phyloP scores from a whole-genome alignment of 1,140 invertebrate species.

The Zaprionus ghesquierei region DNA sequence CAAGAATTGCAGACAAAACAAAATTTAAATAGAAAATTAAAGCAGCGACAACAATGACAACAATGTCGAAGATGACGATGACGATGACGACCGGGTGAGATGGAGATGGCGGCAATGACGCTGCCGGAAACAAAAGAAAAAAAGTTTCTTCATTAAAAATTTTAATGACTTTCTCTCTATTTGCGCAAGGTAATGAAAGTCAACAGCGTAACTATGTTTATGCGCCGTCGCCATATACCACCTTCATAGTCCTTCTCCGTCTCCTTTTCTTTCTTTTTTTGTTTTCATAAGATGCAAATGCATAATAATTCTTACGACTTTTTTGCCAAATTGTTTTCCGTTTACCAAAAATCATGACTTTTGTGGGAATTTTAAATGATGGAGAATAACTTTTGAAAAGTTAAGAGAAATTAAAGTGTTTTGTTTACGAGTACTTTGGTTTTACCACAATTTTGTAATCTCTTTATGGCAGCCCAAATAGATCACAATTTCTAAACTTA shows the following conservation, averaged over 20 bases:
- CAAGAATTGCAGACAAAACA: constrained; percentile 61
- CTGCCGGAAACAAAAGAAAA: constrained; percentile 67
- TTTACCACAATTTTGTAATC: too few relatives aligned
- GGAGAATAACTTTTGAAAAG: neutral
- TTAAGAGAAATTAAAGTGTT: neutral
- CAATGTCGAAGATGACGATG: constrained; percentile 30
- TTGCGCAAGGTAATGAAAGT: constrained; percentile 78
- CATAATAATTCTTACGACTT: constrained; percentile 26
- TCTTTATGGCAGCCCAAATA: too few relatives aligned
- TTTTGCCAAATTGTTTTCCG: constrained; percentile 17
- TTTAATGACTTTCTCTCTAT: constrained; percentile 78
- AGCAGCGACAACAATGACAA: constrained; percentile 44
- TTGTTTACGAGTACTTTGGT: neutral
- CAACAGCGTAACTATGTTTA: constrained; percentile 71
- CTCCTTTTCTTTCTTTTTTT: constrained; percentile 14
- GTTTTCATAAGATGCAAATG: constrained; percentile 54
- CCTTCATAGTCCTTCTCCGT: constrained; percentile 20
- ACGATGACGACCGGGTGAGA: constrained; percentile 2
- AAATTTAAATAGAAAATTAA: constrained; percentile 76
- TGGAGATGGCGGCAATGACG: constrained; percentile 29
- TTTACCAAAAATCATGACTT: neutral
- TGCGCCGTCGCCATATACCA: constrained; percentile 39
- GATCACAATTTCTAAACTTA: neutral
- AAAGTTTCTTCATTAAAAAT: constrained; percentile 79
- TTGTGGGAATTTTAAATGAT: neutral